Base-by-base conservation (phyloP, 2,113 vertebrate genomes). In the Balaeniceps rex region DNA sequence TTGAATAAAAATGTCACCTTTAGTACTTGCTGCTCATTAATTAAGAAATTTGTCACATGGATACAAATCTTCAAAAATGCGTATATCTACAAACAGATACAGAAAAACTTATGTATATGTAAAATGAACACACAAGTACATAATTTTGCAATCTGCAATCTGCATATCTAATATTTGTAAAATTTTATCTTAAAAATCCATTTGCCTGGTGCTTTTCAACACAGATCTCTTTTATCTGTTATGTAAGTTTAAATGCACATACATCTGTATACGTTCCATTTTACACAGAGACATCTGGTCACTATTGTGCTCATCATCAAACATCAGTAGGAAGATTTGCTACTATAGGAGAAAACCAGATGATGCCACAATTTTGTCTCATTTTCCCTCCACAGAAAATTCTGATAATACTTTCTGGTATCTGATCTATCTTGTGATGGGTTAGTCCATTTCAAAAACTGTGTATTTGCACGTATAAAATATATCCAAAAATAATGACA, bases 231-330 rank as follows among this genome's bases (percentile, higher is more conserved):
- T 47, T 70, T 29, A 58, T 46, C 29, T 72, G 7, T 60, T 79
- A 51, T 12, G 4, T 44, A 42, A 51, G 4, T 83, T 79, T 57
- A 51, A 31, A 78, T 74, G 14, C 7, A 31, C 4, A 19, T n/a
- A 5, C 15, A 38, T 9, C 2, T 46, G 24, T 12, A 34, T 70
- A 16, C 0, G 0, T 42, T 70, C 10, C 10, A 17, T 85, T 84
- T 81, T 55, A 7, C 55, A 49, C 12, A 47, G 17, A 91, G 8
- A 34, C 4, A 29, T 34, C 19, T 85, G 7, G 12, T 65, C n/a
- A 44, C 2, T 76, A 8, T 31, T 60, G 16, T 72, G 25, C 5
- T 55, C 7, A 17, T 28, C 16, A 51, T 54, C 22, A 77, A 55
- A 84, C 6, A 36, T 12, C 10, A 64, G 11, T 10, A 81, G 22